phyloP scores from a whole-genome alignment of 2,888 invertebrate genomes.

The Himalopsyche anomala region DNA sequence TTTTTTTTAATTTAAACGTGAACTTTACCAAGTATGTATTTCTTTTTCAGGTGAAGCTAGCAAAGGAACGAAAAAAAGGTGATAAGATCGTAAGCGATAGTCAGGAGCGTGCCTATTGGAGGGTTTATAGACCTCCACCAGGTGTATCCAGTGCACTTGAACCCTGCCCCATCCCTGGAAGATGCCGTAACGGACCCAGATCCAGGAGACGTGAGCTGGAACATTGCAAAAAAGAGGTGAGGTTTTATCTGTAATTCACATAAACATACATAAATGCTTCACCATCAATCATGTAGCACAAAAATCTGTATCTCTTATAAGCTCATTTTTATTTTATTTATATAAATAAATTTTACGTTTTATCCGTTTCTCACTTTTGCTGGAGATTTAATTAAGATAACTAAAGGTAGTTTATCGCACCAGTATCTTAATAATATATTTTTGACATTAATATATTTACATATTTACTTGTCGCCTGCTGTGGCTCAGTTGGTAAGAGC shows the following conservation, averaged over 20 bases:
- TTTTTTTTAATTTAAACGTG: neutral
- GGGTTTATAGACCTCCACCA: conserved; percentile 95
- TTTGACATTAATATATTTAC: too few species aligned
- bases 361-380: too few species aligned
- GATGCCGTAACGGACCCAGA: conserved; percentile 82
- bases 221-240: conserved; percentile 88
- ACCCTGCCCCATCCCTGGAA: conserved; percentile 88
- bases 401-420: too few species aligned
- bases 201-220: conserved; percentile 85
- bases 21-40: neutral
- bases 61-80: conserved; percentile 96
- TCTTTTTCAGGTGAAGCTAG: conserved; percentile 83
- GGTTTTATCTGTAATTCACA: conserved; percentile 23
- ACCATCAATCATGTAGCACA: too few species aligned
- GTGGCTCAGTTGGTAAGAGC: too few species aligned
- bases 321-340: too few species aligned
- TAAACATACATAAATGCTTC: too few species aligned
- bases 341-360: too few species aligned
- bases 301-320: too few species aligned
- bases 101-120: conserved; percentile 98
- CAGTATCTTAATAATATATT: too few species aligned
- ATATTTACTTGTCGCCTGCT: too few species aligned
- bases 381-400: too few species aligned
- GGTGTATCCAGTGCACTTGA: conserved; percentile 91
- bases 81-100: conserved; percentile 98